Percentiles rank a stretch among this genome's conserved stretches.
Conservation (phyloP, 2,888 invertebrate genomes). For the Lomographa bimaculata region DNA sequence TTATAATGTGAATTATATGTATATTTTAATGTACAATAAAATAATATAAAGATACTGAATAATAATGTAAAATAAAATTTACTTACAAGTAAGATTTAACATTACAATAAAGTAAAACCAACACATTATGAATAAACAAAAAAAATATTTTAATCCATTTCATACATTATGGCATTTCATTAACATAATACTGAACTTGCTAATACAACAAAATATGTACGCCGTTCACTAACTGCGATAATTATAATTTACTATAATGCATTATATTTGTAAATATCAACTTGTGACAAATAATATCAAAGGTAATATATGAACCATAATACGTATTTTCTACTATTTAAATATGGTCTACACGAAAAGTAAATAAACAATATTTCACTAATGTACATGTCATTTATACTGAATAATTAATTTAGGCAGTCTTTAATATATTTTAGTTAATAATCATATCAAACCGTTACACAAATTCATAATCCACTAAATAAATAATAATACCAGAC, state of each 20-base stretch:
- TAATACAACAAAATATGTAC: conserved; percentile 80
- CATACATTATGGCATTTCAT: conserved; percentile 77
- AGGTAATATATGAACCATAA: conserved; percentile 14
- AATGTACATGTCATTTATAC: conserved; percentile 66
- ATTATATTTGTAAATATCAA: conserved; percentile 40
- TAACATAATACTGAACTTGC: conserved; percentile 80
- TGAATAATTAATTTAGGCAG: conserved; percentile 81
- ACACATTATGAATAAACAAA: conserved; percentile 58
- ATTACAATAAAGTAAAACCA: conserved; percentile 61
- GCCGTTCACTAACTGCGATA: conserved; percentile 48
- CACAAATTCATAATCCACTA: conserved; percentile 65
- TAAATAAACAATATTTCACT: conserved; percentile 58
- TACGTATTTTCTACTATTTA: conserved; percentile 28
- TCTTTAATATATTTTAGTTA: conserved; percentile 78
- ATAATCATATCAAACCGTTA: conserved; percentile 67
- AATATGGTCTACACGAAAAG: conserved; percentile 33
- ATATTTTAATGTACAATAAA: conserved; percentile 70
- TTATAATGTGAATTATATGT: conserved; percentile 62
- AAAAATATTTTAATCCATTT: conserved; percentile 68
- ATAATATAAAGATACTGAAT: conserved; percentile 48
- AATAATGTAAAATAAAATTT: conserved; percentile 55
- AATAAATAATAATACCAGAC: conserved; percentile 75
- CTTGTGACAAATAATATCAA: conserved; percentile 45
- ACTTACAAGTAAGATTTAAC: conserved; percentile 61
- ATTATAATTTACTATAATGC: conserved; percentile 19